Evolutionary conservation across 2,888 invertebrate genomes (phyloP).

Genomic region (Phortica okadai): DNA sequence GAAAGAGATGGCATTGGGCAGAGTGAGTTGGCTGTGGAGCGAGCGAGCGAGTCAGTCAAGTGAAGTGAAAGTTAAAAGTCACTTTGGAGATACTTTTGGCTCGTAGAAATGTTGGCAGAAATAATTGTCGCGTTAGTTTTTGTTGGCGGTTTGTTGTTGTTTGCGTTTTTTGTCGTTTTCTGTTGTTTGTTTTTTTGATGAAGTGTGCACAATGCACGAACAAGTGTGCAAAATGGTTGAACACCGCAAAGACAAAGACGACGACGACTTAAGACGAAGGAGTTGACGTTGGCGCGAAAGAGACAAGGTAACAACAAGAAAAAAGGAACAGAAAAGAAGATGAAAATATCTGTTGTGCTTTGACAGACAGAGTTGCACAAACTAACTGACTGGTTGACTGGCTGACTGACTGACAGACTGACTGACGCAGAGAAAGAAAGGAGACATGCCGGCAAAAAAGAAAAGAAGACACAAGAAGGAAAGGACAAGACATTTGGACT

Average conservation of each 20-base stretch:
- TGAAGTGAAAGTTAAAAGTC: conserved; percentile 56
- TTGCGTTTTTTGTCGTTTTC: conserved; percentile 1
- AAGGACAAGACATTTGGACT: conserved; percentile 1
- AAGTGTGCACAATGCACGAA: conserved; percentile 14
- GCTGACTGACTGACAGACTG: not conserved
- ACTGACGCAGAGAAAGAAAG: not conserved
- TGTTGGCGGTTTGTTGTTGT: conserved; percentile 22
- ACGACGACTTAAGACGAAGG: not conserved
- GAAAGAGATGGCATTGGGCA: conserved; percentile 45
- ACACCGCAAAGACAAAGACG: not conserved
- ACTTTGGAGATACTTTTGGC: conserved; percentile 25
- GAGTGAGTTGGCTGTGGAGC: conserved; percentile 33
- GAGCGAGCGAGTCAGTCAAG: conserved; percentile 41
- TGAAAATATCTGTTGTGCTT: conserved; percentile 2
- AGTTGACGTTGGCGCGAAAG: not conserved
- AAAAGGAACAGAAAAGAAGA: not conserved
- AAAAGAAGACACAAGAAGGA: not conserved
- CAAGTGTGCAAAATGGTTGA: not conserved
- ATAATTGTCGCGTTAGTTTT: conserved; percentile 55
- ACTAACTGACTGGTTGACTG: not conserved
- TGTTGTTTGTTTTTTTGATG: not conserved
- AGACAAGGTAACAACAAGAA: not conserved
- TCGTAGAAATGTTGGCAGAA: conserved; percentile 44
- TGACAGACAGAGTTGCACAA: not conserved
- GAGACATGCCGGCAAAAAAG: not conserved